Percentiles rank a stretch among this genome's conserved stretches.
Evolutionary conservation across 2,888 invertebrate genomes (phyloP).

Genomic region (Margaritifera margaritifera): DNA sequence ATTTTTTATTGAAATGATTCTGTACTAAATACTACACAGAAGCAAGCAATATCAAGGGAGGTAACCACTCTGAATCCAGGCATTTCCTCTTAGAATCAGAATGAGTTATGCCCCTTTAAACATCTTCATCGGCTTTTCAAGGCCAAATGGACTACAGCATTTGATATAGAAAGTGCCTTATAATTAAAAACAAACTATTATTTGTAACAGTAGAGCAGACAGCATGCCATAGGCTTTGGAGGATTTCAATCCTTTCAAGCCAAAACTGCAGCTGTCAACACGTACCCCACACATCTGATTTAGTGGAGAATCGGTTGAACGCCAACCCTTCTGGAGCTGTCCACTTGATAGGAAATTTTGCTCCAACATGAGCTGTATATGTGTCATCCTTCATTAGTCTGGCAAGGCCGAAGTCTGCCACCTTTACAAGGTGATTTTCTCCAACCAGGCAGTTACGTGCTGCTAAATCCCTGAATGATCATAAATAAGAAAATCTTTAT

Average conservation of each 20-base stretch:
- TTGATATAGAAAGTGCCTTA: background rate
- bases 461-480: slow-evolving; percentile 87
- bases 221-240: too few relatives aligned
- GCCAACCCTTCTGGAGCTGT: slow-evolving; percentile 99
- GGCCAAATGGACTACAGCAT: too few relatives aligned
- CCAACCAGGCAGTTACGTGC: slow-evolving; percentile 99
- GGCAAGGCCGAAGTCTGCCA: slow-evolving; percentile 98
- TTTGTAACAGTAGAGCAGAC: too few relatives aligned
- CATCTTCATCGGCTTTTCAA: too few relatives aligned
- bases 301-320: slow-evolving; percentile 98
- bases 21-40: too few relatives aligned
- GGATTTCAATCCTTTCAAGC: background rate
- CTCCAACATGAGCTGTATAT: slow-evolving; percentile 98
- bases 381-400: slow-evolving; percentile 98
- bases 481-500: background rate
- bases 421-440: slow-evolving; percentile 97
- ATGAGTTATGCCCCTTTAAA: too few relatives aligned
- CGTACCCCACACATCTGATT: slow-evolving; percentile 77
- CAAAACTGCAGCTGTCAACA: background rate
- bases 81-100: too few relatives aligned
- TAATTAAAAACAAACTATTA: too few relatives aligned
- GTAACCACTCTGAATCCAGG: too few relatives aligned
- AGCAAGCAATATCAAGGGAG: too few relatives aligned
- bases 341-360: slow-evolving; percentile 99
- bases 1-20: too few relatives aligned